Base-by-base conservation (phyloP, 2,888 invertebrate genomes). In the Sepioteuthis lessoniana region DNA sequence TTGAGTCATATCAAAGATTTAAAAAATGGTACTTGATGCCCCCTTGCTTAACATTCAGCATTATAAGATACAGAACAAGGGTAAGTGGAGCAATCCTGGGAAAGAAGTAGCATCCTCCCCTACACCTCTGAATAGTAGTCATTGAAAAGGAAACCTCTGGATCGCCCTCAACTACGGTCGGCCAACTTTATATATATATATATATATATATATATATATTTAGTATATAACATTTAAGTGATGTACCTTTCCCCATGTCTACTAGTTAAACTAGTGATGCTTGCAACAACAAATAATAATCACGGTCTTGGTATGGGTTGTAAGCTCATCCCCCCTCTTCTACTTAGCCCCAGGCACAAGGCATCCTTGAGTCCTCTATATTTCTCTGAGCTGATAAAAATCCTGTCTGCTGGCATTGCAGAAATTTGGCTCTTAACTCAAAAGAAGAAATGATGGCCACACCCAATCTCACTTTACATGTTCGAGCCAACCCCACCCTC, bases 391-490 rank as follows among this genome's bases (percentile, higher is more conserved):
- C 76, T 76, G 76, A 76, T 76, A 76, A 76, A 76, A 76, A 76
- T 76, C 76, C 76, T 31, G 76, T 76, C 31, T 76, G 76, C 76
- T 76, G 31, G 76, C 76, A 76, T 28, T 76, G 76, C 76, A 76
- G 76, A 76, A 76, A 76, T 76, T 76, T 76, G 76, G 76, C 76
- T 76, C 31, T 76, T 76, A 76, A 76, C 31, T 28, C 76, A 76
- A 76, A n/a, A 76, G 76, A 55, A 21, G 55, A 76, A 76, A 76
- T 76, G 31, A n/a, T 76, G 76, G 76, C 76, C 76, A 76, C 76
- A 76, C 76, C 76, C 76, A 76, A 76, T 76, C 76, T 76, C 76
- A 76, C 76, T 76, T 76, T 76, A 76, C 76, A 76, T 76, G 76
- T 76, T 76, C 28, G 5, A 31, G 1, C 76, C 76, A 76, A 31